Percentiles rank a stretch among this genome's conserved stretches.
Evolutionary conservation across 2,797 vertebrate species (phyloP).

Genomic region (Tamandua tetradactyla): DNA sequence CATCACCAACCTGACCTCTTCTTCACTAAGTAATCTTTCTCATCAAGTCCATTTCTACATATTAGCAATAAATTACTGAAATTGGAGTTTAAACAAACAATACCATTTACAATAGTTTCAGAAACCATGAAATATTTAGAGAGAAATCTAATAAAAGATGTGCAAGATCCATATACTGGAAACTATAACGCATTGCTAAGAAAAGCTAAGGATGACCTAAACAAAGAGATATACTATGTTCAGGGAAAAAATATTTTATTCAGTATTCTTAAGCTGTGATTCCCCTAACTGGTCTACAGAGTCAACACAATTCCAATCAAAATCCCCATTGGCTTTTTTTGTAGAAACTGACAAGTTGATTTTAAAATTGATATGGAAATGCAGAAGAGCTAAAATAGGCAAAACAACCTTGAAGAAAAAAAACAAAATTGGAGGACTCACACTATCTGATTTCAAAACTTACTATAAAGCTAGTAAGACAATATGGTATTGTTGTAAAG

Average conservation of each 20-base stretch:
- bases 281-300: background rate
- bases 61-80: background rate
- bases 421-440: background rate
- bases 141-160: background rate
- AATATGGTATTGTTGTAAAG: background rate
- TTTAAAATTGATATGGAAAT: conserved; percentile 6
- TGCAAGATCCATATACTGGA: background rate
- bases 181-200: background rate
- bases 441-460: background rate
- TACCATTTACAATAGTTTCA: background rate
- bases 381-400: background rate
- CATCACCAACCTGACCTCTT: background rate
- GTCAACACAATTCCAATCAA: background rate
- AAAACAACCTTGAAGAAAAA: background rate
- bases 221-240: background rate
- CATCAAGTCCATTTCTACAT: background rate
- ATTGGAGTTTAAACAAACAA: conserved; percentile 12
- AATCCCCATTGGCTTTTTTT: background rate
- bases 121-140: conserved; percentile 12
- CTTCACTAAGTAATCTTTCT: background rate
- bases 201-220: background rate
- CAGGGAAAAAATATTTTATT: background rate
- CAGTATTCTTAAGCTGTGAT: background rate
- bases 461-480: background rate
- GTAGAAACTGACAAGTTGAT: background rate